phyloP scores from a whole-genome alignment of 64 coral and sea anemone genomes.

The Stichodactyla mertensii region DNA sequence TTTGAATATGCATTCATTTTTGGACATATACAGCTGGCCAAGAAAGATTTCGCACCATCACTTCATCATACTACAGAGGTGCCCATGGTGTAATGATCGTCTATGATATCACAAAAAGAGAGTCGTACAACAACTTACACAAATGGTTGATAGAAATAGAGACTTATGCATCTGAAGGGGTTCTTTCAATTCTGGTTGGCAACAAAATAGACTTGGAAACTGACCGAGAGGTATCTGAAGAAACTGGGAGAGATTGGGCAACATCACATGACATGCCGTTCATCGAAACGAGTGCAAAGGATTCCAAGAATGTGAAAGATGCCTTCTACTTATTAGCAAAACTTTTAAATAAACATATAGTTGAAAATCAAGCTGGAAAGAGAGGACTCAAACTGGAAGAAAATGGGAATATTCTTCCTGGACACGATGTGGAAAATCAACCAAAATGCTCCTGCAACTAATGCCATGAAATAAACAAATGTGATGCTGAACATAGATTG shows the following conservation, averaged over 20 bases:
- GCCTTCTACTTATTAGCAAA: slow-evolving; percentile 68
- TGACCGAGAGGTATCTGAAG: slow-evolving; percentile 65
- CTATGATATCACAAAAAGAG: slow-evolving; percentile 88
- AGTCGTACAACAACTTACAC: slow-evolving; percentile 86
- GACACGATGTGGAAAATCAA: neutral
- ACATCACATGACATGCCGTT: slow-evolving; percentile 82
- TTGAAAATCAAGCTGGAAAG: slow-evolving; percentile 27
- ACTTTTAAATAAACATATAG: slow-evolving; percentile 76
- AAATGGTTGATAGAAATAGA: slow-evolving; percentile 94
- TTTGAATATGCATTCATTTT: neutral
- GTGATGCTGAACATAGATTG: neutral
- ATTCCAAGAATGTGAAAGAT: slow-evolving; percentile 73
- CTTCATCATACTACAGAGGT: slow-evolving; percentile 88
- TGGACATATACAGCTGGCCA: slow-evolving; percentile 60
- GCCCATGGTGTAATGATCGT: slow-evolving; percentile 96
- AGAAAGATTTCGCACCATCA: slow-evolving; percentile 86
- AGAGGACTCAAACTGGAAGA: slow-evolving; percentile 41
- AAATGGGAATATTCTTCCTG: slow-evolving; percentile 5
- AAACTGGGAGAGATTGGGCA: slow-evolving; percentile 72
- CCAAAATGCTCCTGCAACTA: slow-evolving; percentile 11
- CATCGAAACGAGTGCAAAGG: slow-evolving; percentile 85
- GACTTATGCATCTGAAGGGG: slow-evolving; percentile 79
- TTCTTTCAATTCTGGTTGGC: slow-evolving; percentile 77
- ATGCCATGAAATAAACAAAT: neutral
- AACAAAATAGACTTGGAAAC: slow-evolving; percentile 89